A percentile compares a stretch with the other conserved stretches of the same genome.
Conservation (phyloP, 2,113 vertebrate genomes). For the Pundamilia nyererei region DNA sequence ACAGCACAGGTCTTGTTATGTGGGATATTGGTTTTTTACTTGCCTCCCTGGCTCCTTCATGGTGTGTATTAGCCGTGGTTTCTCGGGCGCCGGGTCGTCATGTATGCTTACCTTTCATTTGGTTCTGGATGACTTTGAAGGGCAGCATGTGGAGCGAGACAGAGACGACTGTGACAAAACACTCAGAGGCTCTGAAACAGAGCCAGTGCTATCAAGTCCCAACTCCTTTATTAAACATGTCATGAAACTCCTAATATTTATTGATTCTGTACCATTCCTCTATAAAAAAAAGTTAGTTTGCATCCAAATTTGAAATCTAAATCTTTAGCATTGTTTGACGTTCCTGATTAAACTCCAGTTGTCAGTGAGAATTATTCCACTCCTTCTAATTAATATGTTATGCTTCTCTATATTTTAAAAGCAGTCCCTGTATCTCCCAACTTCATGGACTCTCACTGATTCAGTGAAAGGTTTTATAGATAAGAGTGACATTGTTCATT, state of each 20-base stretch:
- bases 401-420: background rate
- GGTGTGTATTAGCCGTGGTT: conserved; percentile 42
- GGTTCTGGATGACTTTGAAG: conserved; percentile 63
- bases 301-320: background rate
- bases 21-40: conserved; percentile 44
- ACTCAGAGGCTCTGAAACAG: background rate
- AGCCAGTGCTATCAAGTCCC: background rate
- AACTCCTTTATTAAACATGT: background rate
- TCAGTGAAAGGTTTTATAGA: background rate
- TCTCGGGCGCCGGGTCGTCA: conserved; percentile 9
- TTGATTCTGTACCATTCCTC: background rate
- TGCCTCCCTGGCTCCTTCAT: conserved; percentile 24
- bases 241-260: background rate
- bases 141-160: background rate
- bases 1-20: conserved; percentile 39
- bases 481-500: background rate
- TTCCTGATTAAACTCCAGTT: background rate
- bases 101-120: conserved; percentile 38
- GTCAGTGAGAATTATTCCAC: background rate
- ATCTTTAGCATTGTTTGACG: background rate
- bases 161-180: conserved; percentile 1
- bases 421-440: background rate
- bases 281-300: background rate
- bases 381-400: background rate
- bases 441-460: background rate